Conservation (phyloP, 2,888 invertebrate genomes). For the Pandemis corylana region DNA sequence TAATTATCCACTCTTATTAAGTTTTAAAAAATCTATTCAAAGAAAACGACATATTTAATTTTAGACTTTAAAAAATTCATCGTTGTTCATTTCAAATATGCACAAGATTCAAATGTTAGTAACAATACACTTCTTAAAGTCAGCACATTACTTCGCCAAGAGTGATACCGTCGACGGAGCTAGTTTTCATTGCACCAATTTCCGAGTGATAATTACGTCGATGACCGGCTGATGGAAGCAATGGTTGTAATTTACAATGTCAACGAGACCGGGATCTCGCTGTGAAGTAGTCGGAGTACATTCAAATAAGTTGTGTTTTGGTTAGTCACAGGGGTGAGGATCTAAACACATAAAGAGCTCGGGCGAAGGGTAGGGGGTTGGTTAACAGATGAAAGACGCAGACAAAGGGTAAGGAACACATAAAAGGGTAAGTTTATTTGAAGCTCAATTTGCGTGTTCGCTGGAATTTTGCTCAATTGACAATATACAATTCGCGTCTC, state of each 20-base stretch:
- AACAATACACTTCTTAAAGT: slow-evolving; percentile 41
- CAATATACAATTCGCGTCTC: slow-evolving; percentile 78
- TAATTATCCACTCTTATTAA: background rate
- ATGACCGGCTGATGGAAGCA: slow-evolving; percentile 78
- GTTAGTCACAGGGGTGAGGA: slow-evolving; percentile 83
- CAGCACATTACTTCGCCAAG: slow-evolving; percentile 13
- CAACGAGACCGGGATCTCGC: slow-evolving; percentile 72
- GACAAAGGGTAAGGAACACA: slow-evolving; percentile 90
- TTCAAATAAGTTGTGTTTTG: slow-evolving; percentile 80
- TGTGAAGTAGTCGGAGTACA: slow-evolving; percentile 78
- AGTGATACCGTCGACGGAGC: slow-evolving; percentile 27
- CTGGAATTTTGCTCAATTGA: slow-evolving; percentile 81
- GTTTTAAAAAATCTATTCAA: background rate
- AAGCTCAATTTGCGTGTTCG: slow-evolving; percentile 85
- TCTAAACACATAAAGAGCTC: slow-evolving; percentile 84
- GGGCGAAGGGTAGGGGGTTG: slow-evolving; percentile 83
- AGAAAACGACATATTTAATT: slow-evolving; percentile 9
- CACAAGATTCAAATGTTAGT: slow-evolving; percentile 40
- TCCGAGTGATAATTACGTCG: slow-evolving; percentile 63
- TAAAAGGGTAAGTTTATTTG: slow-evolving; percentile 85
- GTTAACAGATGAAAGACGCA: slow-evolving; percentile 92
- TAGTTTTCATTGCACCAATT: slow-evolving; percentile 79
- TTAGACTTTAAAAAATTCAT: slow-evolving; percentile 36
- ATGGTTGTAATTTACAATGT: slow-evolving; percentile 83
- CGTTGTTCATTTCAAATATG: slow-evolving; percentile 24